Evolutionary conservation across 2,113 vertebrate species (phyloP).

Genomic region (Pteronura brasiliensis): DNA sequence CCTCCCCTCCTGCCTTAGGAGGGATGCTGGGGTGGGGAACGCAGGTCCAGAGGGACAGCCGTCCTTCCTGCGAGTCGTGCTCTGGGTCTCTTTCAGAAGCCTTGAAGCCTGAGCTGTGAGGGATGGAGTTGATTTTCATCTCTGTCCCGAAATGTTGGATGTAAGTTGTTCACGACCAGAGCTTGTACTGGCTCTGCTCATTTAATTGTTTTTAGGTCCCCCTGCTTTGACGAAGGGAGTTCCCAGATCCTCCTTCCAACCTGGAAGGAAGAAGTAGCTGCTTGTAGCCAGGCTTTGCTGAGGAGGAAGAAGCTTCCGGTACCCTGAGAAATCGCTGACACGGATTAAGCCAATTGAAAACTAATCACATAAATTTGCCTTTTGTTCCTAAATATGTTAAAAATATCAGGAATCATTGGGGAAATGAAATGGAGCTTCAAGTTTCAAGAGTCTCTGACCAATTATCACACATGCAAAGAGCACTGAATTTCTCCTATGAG

Average conservation of each 20-base stretch:
- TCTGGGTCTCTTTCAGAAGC: slow-evolving; percentile 8
- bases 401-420: slow-evolving; percentile 32
- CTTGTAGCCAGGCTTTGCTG: slow-evolving; percentile 49
- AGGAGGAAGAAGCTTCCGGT: slow-evolving; percentile 36
- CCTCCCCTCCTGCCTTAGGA: not conserved
- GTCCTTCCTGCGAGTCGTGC: not conserved
- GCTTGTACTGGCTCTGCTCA: slow-evolving; percentile 8
- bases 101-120: slow-evolving; percentile 5
- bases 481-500: slow-evolving; percentile 20
- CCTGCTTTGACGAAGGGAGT: slow-evolving; percentile 47
- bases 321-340: slow-evolving; percentile 62
- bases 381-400: slow-evolving; percentile 61
- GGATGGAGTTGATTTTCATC: not conserved
- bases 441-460: slow-evolving; percentile 46
- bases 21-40: fast-evolving
- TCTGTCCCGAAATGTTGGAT: slow-evolving; percentile 48
- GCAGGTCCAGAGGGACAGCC: not conserved
- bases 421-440: slow-evolving; percentile 59
- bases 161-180: slow-evolving; percentile 57
- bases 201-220: slow-evolving; percentile 59
- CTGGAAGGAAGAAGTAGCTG: slow-evolving; percentile 57
- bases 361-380: slow-evolving; percentile 69
- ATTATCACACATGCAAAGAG: not conserved
- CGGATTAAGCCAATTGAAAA: slow-evolving; percentile 70
- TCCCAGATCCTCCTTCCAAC: slow-evolving; percentile 35